Percentiles rank a stretch among this genome's conserved stretches.
These are phyloP conservation scores for Nymphalis polychloros DNA, from an alignment of 2,888 invertebrate species.

Conservation along the genomic window DNA sequence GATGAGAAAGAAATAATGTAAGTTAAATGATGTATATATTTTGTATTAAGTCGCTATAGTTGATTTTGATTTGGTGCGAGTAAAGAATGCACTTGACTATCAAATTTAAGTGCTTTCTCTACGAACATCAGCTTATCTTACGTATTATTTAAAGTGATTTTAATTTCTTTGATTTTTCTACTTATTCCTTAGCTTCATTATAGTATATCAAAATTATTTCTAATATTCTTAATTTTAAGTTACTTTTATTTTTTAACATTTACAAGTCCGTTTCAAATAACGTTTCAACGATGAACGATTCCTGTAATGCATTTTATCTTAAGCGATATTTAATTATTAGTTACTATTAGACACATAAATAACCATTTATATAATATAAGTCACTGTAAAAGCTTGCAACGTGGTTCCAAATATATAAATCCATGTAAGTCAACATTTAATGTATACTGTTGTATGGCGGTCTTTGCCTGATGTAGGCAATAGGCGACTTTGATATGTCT, in stretches of 20 bases:
- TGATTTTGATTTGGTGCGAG: constrained; percentile 38
- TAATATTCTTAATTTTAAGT: constrained; percentile 3
- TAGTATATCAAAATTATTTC: background rate
- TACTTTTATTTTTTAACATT: background rate
- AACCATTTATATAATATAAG: constrained; percentile 8
- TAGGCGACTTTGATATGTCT: constrained; percentile 38
- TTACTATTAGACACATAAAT: constrained; percentile 10
- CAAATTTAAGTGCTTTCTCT: constrained; percentile 60
- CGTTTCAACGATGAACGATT: constrained; percentile 38
- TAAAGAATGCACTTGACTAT: constrained; percentile 62
- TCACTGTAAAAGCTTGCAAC: constrained; percentile 16
- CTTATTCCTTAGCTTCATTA: background rate
- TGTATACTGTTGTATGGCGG: constrained; percentile 22
- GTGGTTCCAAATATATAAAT: constrained; percentile 16
- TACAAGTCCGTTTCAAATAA: constrained; percentile 7
- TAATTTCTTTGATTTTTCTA: constrained; percentile 6
- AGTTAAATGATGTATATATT: constrained; percentile 21
- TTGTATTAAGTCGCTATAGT: constrained; percentile 8
- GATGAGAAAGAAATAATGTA: constrained; percentile 7
- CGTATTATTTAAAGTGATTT: constrained; percentile 2
- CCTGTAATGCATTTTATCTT: constrained; percentile 45
- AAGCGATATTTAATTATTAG: constrained; percentile 28
- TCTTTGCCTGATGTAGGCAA: constrained; percentile 36
- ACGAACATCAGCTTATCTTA: constrained; percentile 36
- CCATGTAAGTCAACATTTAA: constrained; percentile 19